phyloP scores from a whole-genome alignment of 1,140 invertebrate genomes.

The Aphelenchoides fujianensis region DNA sequence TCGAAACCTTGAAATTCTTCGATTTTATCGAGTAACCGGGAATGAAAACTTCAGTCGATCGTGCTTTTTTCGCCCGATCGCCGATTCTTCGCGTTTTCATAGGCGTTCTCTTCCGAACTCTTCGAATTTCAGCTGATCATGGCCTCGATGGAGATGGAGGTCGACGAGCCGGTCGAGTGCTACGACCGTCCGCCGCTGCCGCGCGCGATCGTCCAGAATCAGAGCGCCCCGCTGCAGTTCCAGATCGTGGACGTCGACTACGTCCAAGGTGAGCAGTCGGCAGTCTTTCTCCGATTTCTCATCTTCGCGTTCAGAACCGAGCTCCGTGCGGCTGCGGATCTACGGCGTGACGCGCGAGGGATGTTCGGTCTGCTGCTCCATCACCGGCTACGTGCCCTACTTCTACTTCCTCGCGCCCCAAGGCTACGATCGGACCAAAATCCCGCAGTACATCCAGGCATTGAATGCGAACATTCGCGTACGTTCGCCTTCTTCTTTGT shows the following conservation, averaged over 20 bases:
- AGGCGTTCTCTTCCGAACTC: no score
- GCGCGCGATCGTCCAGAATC: not conserved
- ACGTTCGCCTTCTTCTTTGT: not conserved
- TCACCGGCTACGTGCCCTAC: constrained; percentile 94
- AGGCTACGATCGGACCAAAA: constrained; percentile 3
- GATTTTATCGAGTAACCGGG: no score
- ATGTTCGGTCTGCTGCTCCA: constrained; percentile 89
- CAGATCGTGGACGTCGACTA: constrained; percentile 20
- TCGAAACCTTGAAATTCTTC: no score
- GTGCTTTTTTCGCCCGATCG: no score
- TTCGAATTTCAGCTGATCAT: no score
- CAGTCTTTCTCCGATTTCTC: no score
- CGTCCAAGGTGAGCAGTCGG: constrained; percentile 10
- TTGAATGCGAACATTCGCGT: not conserved
- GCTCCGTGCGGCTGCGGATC: constrained; percentile 71
- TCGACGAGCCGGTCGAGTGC: no score
- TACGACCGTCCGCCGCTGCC: not conserved
- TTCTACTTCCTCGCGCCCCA: constrained; percentile 81
- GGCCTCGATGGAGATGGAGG: no score
- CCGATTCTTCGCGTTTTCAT: no score
- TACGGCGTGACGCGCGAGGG: constrained; percentile 87
- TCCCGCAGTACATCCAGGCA: not conserved
- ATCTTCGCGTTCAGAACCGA: constrained; percentile 13
- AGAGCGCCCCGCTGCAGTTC: not conserved
- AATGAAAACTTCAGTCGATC: no score